Percentiles rank a stretch among this genome's conserved stretches.
Evolutionary conservation across 2,888 invertebrate species (phyloP).

Genomic region (Sarcophaga variegata): DNA sequence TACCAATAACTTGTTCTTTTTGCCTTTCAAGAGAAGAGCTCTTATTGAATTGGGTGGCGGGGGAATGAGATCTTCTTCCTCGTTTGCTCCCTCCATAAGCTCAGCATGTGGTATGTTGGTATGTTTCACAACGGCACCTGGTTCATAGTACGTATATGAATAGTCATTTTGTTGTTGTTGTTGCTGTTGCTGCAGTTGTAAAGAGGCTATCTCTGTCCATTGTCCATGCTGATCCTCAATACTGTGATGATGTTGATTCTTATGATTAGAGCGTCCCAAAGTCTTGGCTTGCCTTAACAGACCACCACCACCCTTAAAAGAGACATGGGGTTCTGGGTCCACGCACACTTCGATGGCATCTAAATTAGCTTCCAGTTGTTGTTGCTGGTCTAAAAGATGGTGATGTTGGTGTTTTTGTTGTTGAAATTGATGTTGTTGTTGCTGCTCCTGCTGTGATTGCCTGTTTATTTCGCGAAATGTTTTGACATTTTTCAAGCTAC

Average conservation of each 20-base stretch:
- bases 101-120: conserved; percentile 85
- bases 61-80: conserved; percentile 70
- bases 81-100: conserved; percentile 60
- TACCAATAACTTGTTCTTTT: conserved; percentile 79
- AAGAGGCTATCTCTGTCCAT: conserved; percentile 70
- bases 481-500: conserved; percentile 50
- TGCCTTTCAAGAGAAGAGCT: conserved; percentile 80
- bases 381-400: conserved; percentile 56
- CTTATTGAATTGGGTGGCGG: conserved; percentile 81
- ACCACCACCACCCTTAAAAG: conserved; percentile 36
- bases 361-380: conserved; percentile 76
- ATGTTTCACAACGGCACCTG: conserved; percentile 85
- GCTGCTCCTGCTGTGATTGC: conserved; percentile 39
- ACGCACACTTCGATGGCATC: conserved; percentile 81
- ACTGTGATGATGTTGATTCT: conserved; percentile 56
- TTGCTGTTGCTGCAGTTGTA: conserved; percentile 74
- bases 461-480: conserved; percentile 61
- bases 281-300: conserved; percentile 70
- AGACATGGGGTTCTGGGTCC: conserved; percentile 75
- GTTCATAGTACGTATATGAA: conserved; percentile 92
- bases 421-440: not conserved
- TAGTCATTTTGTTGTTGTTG: conserved; percentile 84
- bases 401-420: conserved; percentile 45
- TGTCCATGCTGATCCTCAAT: conserved; percentile 60
- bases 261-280: conserved; percentile 66